A percentile compares a stretch with the other conserved stretches of the same genome.
phyloP scores from a whole-genome alignment of 2,888 invertebrate species.

The Julus scanicus region DNA sequence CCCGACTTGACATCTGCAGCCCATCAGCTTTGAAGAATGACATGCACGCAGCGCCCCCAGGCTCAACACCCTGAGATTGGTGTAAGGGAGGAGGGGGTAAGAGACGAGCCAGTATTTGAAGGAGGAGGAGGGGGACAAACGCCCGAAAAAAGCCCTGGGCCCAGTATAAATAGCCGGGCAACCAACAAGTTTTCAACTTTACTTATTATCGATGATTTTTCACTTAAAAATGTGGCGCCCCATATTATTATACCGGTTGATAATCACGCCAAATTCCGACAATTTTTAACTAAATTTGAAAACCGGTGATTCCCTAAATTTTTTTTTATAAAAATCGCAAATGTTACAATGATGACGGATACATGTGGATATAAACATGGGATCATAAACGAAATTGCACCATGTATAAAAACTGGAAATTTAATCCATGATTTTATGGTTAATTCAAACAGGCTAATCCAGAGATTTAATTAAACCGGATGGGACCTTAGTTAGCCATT shows the following conservation, averaged over 20 bases:
- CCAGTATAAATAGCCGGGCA: neutral
- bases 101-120: neutral
- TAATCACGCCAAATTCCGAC: neutral
- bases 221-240: neutral
- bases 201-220: conserved; percentile 31
- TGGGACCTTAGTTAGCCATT: no score
- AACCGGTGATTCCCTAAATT: neutral
- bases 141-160: neutral
- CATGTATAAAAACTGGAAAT: no score
- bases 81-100: conserved; percentile 27
- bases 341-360: no score
- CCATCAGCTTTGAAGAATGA: conserved; percentile 54
- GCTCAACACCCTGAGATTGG: conserved; percentile 48
- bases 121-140: neutral
- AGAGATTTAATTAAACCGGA: no score
- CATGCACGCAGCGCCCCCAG: conserved; percentile 50
- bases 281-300: neutral
- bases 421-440: no score
- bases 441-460: no score
- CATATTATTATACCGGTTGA: neutral
- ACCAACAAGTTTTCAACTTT: conserved; percentile 4
- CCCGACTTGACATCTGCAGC: conserved; percentile 52
- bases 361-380: no score
- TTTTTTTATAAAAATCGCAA: neutral
- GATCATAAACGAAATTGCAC: no score